Evolutionary conservation across 2,888 invertebrate genomes (phyloP).

Genomic region (Ephialtes manifestator): DNA sequence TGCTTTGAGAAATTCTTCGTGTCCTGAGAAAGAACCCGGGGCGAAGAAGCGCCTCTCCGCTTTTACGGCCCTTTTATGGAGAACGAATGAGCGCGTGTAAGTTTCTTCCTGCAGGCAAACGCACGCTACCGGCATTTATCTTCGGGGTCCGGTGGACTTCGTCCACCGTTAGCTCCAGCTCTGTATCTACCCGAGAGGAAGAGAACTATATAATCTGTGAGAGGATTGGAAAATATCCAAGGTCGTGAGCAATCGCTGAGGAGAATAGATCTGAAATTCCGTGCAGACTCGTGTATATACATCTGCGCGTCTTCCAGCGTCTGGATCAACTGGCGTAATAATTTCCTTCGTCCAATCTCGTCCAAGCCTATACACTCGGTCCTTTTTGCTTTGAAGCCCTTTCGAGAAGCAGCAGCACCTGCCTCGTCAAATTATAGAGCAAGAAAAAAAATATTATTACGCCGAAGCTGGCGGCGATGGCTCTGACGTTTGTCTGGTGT

Average conservation of each 20-base stretch:
- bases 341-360: conserved; percentile 39
- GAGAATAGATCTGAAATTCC: conserved; percentile 31
- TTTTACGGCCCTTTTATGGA: conserved; percentile 72
- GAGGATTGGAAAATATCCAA: conserved; percentile 37
- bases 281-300: conserved; percentile 32
- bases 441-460: conserved; percentile 43
- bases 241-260: conserved; percentile 31
- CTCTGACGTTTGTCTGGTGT: conserved; percentile 4
- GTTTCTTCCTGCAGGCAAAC: conserved; percentile 33
- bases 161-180: not conserved
- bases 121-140: conserved; percentile 65
- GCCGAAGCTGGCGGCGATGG: not conserved
- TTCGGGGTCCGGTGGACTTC: conserved; percentile 23
- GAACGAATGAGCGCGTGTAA: conserved; percentile 59
- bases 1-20: conserved; percentile 71
- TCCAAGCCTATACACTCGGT: not conserved
- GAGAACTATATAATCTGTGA: not conserved
- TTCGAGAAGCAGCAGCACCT: conserved; percentile 46
- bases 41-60: conserved; percentile 52
- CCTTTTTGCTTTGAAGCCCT: conserved; percentile 24
- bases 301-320: not conserved
- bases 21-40: conserved; percentile 25
- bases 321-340: conserved; percentile 39
- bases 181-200: not conserved
- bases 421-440: conserved; percentile 62